phyloP scores from a whole-genome alignment of 1,140 invertebrate genomes.

The Monochamus saltuarius region DNA sequence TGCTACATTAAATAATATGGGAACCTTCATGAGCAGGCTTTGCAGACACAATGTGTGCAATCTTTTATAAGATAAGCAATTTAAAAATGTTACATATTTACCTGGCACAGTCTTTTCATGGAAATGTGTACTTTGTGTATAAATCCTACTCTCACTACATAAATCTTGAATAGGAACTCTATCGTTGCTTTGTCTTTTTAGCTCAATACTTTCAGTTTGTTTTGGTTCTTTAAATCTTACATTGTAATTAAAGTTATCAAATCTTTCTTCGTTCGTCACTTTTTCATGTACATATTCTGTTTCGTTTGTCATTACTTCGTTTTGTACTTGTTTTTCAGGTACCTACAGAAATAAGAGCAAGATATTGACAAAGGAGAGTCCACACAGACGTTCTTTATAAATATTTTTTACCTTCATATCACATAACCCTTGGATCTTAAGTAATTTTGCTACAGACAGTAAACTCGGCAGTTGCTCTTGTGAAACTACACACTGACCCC shows the following conservation, averaged over 20 bases:
- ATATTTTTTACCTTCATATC: slow-evolving; percentile 73
- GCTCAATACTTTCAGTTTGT: slow-evolving; percentile 9
- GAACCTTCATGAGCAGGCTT: too few relatives aligned
- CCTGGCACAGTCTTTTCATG: slow-evolving; percentile 11
- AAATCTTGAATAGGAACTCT: not conserved
- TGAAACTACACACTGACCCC: slow-evolving; percentile 85
- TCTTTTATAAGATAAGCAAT: too few relatives aligned
- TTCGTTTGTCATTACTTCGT: slow-evolving; percentile 13
- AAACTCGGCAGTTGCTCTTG: slow-evolving; percentile 79
- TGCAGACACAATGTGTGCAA: too few relatives aligned
- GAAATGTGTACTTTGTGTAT: not conserved
- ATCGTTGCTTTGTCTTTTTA: slow-evolving; percentile 9
- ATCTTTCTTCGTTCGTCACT: slow-evolving; percentile 2
- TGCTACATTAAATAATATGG: too few relatives aligned
- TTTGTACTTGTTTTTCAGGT: slow-evolving; percentile 25
- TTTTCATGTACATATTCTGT: not conserved
- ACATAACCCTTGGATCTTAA: slow-evolving; percentile 84
- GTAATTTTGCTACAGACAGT: slow-evolving; percentile 77
- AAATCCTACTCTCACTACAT: not conserved
- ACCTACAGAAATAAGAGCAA: slow-evolving; percentile 16
- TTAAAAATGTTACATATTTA: slow-evolving; percentile 5
- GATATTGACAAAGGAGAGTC: too few relatives aligned
- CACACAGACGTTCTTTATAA: too few relatives aligned
- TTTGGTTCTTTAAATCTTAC: slow-evolving; percentile 1
- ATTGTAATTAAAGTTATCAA: slow-evolving; percentile 1